Conservation (phyloP, 2,797 vertebrate genomes). For the Lates japonicus region DNA sequence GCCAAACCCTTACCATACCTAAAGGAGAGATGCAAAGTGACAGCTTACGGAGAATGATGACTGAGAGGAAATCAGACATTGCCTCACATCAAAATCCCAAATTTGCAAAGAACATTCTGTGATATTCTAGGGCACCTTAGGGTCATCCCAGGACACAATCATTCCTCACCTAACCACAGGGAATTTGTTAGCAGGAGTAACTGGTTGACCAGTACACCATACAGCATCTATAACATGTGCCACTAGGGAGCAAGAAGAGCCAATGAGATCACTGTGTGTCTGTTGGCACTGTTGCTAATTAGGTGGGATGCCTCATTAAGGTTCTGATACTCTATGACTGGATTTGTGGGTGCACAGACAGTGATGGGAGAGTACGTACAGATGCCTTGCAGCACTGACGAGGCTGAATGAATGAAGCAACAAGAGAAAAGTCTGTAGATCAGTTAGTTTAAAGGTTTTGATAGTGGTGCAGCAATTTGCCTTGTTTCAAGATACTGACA, state of each 20-base stretch:
- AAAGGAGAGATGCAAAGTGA: neutral
- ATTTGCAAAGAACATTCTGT: neutral
- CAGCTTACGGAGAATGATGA: neutral
- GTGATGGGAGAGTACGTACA: neutral
- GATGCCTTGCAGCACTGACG: neutral
- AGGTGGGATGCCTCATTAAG: slow-evolving; percentile 13
- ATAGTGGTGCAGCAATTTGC: neutral
- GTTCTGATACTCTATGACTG: neutral
- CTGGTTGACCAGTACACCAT: neutral
- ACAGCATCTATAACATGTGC: neutral
- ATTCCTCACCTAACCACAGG: neutral
- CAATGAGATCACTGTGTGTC: neutral
- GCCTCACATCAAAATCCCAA: neutral
- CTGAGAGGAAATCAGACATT: neutral
- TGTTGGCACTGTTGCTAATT: slow-evolving; percentile 15
- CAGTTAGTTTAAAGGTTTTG: neutral
- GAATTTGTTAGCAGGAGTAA: neutral
- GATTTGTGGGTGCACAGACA: neutral
- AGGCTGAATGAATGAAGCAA: neutral
- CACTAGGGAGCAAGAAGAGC: neutral
- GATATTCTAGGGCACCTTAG: neutral
- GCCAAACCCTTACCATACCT: neutral
- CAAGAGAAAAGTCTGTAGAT: neutral
- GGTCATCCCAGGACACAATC: neutral
- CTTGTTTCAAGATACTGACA: neutral